Evolutionary conservation across 2,888 invertebrate species (phyloP), one percentile per base, ranked within the genome.

Genomic region (Eupithecia tripunctaria): DNA sequence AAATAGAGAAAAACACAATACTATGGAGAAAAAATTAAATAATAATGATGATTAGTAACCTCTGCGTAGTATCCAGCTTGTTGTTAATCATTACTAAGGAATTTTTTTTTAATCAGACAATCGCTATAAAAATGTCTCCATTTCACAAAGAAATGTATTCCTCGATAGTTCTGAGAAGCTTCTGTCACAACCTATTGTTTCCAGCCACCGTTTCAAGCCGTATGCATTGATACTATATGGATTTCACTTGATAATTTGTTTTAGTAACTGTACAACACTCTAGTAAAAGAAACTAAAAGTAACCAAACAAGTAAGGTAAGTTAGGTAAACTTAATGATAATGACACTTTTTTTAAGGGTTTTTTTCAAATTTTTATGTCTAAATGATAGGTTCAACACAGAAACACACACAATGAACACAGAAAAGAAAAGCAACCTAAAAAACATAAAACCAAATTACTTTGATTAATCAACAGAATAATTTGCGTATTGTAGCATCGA

Each of bases 131-230:
- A 82, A 81, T 82, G 82, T 82, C 81, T 79, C 79, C 73, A 80
- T 85, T 85, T 84, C 79, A 82, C 80, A 70, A 68, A 77, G 79
- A 79, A 80, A 79, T 83, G 29, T 82, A 81, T 84, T 82, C 75
- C 7, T n/a, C 47, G 47, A 47, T 8, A 47, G 82, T 85, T 87
- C 87, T 84, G 84, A 82, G 84, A 85, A 88, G 82, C 83, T 86
- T 81, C 86, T 89, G 89, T 88, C 90, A 88, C 88, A 86, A 86
- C 84, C 86, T 87, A 89, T 88, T 86, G 86, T 88, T 82, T 81
- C 78, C 82, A 79, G 82, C 82, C 81, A 84, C 84, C 79, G 81
- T 84, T 85, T 83, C 81, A 83, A 85, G 85, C 86, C 85, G 85
- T 88, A 89, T 89, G 88, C 89, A 88, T 83, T 84, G 89, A 89